Conservation (phyloP, 2,797 vertebrate genomes). For the Coccyzus lansbergi region DNA sequence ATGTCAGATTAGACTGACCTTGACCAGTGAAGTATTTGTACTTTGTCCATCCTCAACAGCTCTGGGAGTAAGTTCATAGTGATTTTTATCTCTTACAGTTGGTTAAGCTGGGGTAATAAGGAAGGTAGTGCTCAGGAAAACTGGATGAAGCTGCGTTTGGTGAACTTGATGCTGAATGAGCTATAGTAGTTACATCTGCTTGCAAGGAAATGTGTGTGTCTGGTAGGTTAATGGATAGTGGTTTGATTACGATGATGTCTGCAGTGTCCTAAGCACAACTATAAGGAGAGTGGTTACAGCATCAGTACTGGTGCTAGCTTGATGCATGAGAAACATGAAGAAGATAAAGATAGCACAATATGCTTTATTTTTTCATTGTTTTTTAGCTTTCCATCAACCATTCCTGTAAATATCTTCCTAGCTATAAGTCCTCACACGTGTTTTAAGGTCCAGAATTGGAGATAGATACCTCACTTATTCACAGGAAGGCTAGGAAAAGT, state of each 20-base stretch:
- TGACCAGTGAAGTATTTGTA: neutral
- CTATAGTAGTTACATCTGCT: neutral
- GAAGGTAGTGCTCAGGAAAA: neutral
- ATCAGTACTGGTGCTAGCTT: neutral
- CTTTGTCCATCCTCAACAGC: neutral
- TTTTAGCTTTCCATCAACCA: neutral
- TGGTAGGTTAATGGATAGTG: neutral
- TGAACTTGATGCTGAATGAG: neutral
- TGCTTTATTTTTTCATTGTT: neutral
- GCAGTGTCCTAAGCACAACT: neutral
- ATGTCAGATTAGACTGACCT: neutral
- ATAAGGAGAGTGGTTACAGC: accelerated
- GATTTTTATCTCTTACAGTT: neutral
- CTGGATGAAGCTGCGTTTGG: accelerated
- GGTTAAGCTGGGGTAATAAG: neutral
- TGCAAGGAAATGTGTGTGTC: neutral
- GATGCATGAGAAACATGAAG: neutral
- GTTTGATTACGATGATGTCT: neutral
- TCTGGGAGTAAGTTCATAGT: neutral
- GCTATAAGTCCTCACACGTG: neutral
- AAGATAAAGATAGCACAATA: neutral
- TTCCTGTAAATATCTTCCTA: neutral
- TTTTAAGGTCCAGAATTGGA: neutral
- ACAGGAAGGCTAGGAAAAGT: neutral
- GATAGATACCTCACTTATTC: accelerated